These are phyloP conservation scores for Chaetura pelagica DNA, from an alignment of 2,113 vertebrate genomes.

Conservation along the genomic window DNA sequence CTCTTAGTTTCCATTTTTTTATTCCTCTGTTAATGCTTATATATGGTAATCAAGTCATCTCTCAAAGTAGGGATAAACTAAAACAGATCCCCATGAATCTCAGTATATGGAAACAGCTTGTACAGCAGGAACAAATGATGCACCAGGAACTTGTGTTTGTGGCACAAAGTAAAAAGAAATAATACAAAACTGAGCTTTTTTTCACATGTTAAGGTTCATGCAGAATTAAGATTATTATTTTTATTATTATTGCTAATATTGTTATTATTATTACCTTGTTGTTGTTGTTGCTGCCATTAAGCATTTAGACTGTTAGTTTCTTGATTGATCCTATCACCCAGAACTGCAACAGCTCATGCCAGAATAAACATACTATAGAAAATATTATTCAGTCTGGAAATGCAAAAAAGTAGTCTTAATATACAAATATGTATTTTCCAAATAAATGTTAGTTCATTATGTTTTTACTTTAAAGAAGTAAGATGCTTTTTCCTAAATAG, in stretches of 20 bases:
- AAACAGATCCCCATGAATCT: not conserved
- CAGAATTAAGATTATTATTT: not conserved
- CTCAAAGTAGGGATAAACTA: not conserved
- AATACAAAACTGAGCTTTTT: not conserved
- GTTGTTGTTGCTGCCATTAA: not conserved
- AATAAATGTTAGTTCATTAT: not conserved
- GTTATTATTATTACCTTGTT: not conserved
- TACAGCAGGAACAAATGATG: not conserved
- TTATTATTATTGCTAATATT: not conserved
- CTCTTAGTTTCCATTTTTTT: not conserved
- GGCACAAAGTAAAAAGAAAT: not conserved
- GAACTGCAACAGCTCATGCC: not conserved
- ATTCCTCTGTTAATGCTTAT: not conserved
- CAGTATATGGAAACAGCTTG: not conserved
- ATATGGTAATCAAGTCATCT: not conserved
- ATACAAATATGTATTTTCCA: not conserved
- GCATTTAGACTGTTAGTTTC: not conserved
- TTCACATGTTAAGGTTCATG: not conserved
- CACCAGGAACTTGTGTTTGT: not conserved
- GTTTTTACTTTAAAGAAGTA: not conserved
- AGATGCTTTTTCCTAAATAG: not conserved
- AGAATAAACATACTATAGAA: not conserved
- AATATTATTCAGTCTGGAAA: not conserved
- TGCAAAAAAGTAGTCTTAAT: not conserved
- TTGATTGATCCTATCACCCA: not conserved